phyloP scores from a whole-genome alignment of 37 sponge, comb jelly and placozoan genomes.

The Cliona cf. orientalis region DNA sequence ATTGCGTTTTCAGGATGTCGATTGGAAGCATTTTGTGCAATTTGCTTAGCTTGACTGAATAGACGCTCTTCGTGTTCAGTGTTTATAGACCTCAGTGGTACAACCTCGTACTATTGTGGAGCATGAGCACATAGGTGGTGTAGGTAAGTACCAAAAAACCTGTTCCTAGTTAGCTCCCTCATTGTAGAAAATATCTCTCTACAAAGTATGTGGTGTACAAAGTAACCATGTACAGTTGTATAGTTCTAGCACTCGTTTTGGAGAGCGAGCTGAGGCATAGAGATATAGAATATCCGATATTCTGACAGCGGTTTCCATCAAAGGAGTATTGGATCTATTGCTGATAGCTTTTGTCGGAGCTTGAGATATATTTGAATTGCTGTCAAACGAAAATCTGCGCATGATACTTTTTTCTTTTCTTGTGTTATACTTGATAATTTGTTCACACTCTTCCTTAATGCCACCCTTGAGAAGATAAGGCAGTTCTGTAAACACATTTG shows the following conservation, averaged over 20 bases:
- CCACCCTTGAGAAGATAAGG: not conserved
- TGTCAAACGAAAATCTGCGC: too few relatives aligned
- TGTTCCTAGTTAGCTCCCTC: not conserved
- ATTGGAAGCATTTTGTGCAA: not conserved
- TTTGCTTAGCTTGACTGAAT: not conserved
- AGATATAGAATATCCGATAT: too few relatives aligned
- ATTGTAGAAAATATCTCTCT: not conserved
- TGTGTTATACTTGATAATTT: not conserved
- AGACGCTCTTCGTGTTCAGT: constrained; percentile 1
- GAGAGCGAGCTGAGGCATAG: too few relatives aligned
- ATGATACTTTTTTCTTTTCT: not conserved
- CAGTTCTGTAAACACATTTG: not conserved
- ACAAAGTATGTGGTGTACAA: not conserved
- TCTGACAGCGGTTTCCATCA: too few relatives aligned
- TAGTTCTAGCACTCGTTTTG: not conserved
- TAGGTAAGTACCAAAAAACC: not conserved
- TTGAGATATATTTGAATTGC: too few relatives aligned
- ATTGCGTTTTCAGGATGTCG: not conserved
- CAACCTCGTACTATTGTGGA: not conserved
- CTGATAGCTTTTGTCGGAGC: not conserved
- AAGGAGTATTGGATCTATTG: too few relatives aligned
- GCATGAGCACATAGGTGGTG: not conserved
- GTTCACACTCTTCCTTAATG: not conserved
- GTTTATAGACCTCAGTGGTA: not conserved
- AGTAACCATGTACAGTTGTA: not conserved